A percentile compares a stretch with the other conserved stretches of the same genome.
phyloP scores from a whole-genome alignment of 1,140 invertebrate species.

The Thaumatotibia leucotreta region DNA sequence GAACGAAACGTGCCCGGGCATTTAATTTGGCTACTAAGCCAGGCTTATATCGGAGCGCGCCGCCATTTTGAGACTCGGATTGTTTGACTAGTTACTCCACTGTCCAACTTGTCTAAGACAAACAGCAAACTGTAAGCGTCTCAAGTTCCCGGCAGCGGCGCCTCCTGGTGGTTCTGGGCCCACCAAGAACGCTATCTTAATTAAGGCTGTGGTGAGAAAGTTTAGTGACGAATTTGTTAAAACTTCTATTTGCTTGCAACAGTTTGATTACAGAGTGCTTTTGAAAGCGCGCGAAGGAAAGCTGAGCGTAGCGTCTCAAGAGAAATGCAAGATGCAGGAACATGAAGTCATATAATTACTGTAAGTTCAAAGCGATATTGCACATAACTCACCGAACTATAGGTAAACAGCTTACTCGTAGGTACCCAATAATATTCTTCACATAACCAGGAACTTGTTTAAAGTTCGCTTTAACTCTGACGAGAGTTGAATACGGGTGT shows the following conservation, averaged over 20 bases:
- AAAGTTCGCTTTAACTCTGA: no score
- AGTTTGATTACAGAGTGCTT: constrained; percentile 21
- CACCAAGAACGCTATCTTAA: constrained; percentile 45
- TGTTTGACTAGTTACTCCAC: constrained; percentile 59
- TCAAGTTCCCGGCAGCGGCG: constrained; percentile 26
- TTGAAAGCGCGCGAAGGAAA: constrained; percentile 17
- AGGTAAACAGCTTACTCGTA: no score
- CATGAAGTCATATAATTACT: no score
- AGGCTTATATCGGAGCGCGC: constrained; percentile 32
- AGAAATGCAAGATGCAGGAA: neutral
- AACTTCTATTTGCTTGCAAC: constrained; percentile 24
- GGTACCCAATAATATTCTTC: no score
- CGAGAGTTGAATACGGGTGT: no score
- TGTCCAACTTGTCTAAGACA: constrained; percentile 62
- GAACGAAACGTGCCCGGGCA: constrained; percentile 31
- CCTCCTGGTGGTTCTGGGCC: constrained; percentile 24
- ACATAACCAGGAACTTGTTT: no score
- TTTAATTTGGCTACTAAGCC: constrained; percentile 45
- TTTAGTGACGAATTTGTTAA: constrained; percentile 41
- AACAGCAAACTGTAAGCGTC: constrained; percentile 56
- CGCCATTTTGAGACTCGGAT: constrained; percentile 24
- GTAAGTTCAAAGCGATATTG: no score
- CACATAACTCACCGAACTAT: no score
- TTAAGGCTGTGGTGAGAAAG: constrained; percentile 36
- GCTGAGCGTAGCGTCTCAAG: neutral